phyloP scores from a whole-genome alignment of 2,797 vertebrate genomes.

The Semotilus atromaculatus region DNA sequence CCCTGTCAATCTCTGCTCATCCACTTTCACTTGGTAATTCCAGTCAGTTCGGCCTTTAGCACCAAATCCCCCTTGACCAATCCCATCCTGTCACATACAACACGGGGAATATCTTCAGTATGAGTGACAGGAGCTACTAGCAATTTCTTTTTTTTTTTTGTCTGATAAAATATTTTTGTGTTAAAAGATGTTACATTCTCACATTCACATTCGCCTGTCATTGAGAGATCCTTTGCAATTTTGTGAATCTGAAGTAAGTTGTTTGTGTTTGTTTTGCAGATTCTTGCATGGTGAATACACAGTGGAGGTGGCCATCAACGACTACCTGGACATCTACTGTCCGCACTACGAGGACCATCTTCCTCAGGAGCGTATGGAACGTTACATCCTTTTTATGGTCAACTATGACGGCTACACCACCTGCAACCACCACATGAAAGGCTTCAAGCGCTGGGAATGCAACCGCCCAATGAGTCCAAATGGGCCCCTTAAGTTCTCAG shows the following conservation, averaged over 20 bases:
- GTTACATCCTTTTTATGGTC: conserved; percentile 94
- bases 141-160: conserved; percentile 42
- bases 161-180: conserved; percentile 22
- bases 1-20: conserved; percentile 60
- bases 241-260: conserved; percentile 15
- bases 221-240: background rate
- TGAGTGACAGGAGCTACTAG: conserved; percentile 56
- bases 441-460: conserved; percentile 97
- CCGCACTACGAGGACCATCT: conserved; percentile 88
- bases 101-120: conserved; percentile 40
- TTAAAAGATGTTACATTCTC: conserved; percentile 33
- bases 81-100: conserved; percentile 30
- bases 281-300: conserved; percentile 89
- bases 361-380: conserved; percentile 83
- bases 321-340: conserved; percentile 97
- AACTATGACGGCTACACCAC: conserved; percentile 89
- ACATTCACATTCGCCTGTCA: background rate
- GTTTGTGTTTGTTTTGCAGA: conserved; percentile 66
- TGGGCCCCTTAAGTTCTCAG: conserved; percentile 93
- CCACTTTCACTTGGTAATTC: conserved; percentile 58
- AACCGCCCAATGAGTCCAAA: conserved; percentile 87
- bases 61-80: conserved; percentile 8
- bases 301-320: conserved; percentile 94
- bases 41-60: conserved; percentile 50
- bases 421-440: conserved; percentile 89